These are phyloP conservation scores for Amphipoea oculea DNA, from an alignment of 2,888 invertebrate genomes.

Conservation along the genomic window DNA sequence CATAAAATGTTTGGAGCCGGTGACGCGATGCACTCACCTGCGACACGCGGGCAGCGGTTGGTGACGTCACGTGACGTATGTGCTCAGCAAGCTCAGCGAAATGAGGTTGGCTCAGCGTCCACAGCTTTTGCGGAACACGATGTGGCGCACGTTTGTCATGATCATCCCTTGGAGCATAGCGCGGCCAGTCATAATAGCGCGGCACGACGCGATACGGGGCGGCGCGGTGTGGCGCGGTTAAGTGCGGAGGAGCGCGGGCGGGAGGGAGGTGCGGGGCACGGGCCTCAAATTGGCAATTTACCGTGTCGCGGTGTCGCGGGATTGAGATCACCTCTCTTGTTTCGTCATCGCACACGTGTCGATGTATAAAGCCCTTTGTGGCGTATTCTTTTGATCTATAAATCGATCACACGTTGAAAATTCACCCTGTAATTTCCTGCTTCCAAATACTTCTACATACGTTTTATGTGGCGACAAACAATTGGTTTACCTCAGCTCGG, in stretches of 20 bases:
- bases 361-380: conserved; percentile 52
- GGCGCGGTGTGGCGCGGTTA: background rate
- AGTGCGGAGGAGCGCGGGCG: background rate
- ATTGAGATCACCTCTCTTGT: conserved; percentile 44
- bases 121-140: conserved; percentile 2
- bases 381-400: conserved; percentile 58
- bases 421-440: conserved; percentile 30
- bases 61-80: background rate
- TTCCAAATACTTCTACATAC: conserved; percentile 3
- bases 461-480: background rate
- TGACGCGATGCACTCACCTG: background rate
- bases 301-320: conserved; percentile 21
- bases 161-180: background rate
- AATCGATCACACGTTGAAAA: conserved; percentile 48
- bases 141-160: background rate
- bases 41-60: too few species aligned
- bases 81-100: background rate
- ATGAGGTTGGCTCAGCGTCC: background rate
- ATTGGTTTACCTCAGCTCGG: background rate
- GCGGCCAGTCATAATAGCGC: background rate
- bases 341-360: conserved; percentile 48
- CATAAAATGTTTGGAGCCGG: background rate
- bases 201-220: background rate
- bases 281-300: conserved; percentile 54
- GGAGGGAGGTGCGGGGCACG: background rate